Evolutionary conservation across 2,113 vertebrate species (phyloP).

Genomic region (Ursus arctos): DNA sequence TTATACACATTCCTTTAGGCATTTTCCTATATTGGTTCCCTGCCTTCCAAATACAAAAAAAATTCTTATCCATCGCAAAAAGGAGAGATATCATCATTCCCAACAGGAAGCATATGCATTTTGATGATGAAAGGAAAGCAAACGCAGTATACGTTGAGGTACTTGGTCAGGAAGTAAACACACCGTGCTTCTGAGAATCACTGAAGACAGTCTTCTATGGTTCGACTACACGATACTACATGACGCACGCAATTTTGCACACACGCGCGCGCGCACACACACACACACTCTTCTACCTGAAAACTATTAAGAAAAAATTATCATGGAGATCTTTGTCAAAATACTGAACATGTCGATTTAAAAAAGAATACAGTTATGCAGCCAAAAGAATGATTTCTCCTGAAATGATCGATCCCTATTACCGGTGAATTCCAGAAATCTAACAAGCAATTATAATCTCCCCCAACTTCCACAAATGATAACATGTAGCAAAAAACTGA

Average conservation of each 20-base stretch:
- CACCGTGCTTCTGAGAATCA: not conserved
- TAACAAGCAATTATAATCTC: constrained; percentile 14
- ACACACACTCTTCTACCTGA: not conserved
- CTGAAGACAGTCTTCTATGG: not conserved
- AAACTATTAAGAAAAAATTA: constrained; percentile 60
- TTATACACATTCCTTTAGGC: constrained; percentile 7
- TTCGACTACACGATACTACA: not conserved
- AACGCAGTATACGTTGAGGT: constrained; percentile 10
- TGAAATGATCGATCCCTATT: not conserved
- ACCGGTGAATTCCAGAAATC: constrained; percentile 37
- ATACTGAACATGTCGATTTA: not conserved
- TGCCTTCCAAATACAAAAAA: constrained; percentile 29
- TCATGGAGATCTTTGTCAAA: not conserved
- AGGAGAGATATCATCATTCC: constrained; percentile 5
- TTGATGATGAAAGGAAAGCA: constrained; percentile 52
- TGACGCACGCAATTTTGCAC: not conserved
- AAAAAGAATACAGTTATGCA: not conserved
- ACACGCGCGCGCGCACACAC: too few species aligned
- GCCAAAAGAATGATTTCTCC: constrained; percentile 47
- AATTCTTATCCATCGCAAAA: constrained; percentile 17
- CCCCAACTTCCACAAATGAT: not conserved
- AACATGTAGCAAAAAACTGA: not conserved
- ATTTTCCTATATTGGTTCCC: not conserved
- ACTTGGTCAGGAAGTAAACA: constrained; percentile 18
- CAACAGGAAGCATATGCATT: constrained; percentile 33